Conservation (phyloP, 2,113 vertebrate genomes). For the Sceloporus undulatus region DNA sequence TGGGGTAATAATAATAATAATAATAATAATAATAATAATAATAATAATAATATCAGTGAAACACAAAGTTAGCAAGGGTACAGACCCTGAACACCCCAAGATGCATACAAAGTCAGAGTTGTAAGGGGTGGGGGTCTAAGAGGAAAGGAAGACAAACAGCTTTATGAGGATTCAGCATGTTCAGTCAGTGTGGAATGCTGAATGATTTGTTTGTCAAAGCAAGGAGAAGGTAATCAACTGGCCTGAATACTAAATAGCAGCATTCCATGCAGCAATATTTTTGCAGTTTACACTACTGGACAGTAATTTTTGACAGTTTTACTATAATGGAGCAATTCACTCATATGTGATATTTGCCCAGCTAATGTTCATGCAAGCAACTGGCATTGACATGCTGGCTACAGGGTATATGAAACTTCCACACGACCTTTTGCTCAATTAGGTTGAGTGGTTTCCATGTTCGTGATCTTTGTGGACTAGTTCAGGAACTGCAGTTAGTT, state of each 20-base stretch:
- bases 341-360: not conserved
- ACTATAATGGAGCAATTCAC: not conserved
- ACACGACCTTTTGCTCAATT: not conserved
- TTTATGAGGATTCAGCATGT: not conserved
- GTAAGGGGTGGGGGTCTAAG: not conserved
- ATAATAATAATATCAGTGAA: too few relatives aligned
- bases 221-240: not conserved
- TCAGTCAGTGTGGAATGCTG: not conserved
- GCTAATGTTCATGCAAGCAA: not conserved
- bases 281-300: too few relatives aligned
- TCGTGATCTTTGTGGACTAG: not conserved
- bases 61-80: too few relatives aligned
- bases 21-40: too few relatives aligned
- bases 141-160: not conserved
- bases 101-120: too few relatives aligned
- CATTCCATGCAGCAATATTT: not conserved
- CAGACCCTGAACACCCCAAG: too few relatives aligned
- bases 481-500: not conserved
- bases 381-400: not conserved
- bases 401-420: not conserved
- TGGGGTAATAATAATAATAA: too few relatives aligned
- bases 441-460: not conserved
- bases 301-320: not conserved
- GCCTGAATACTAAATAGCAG: not conserved
- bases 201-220: not conserved